Percentiles rank a stretch among this genome's conserved stretches.
Conservation (phyloP, 1,140 invertebrate genomes). For the Trachelipus rathkii region DNA sequence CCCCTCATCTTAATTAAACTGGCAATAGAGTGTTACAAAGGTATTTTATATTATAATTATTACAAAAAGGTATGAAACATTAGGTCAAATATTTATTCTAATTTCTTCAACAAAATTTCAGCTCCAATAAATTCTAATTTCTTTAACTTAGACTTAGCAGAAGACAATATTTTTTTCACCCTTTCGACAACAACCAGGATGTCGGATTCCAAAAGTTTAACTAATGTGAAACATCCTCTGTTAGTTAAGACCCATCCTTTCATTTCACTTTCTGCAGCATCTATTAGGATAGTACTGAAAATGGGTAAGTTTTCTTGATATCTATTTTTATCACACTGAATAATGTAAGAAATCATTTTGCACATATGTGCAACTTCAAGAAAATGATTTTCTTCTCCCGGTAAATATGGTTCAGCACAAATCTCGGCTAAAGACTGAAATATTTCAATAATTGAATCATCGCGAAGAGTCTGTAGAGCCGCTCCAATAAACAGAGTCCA, state of each 20-base stretch:
- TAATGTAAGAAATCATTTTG: constrained; percentile 38
- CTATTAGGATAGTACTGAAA: constrained; percentile 17
- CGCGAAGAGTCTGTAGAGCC: constrained; percentile 24
- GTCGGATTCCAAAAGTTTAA: neutral
- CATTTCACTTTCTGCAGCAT: neutral
- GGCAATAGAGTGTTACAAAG: no score
- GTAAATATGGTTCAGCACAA: constrained; percentile 27
- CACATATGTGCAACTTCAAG: constrained; percentile 35
- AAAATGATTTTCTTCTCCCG: constrained; percentile 32
- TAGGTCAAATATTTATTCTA: neutral
- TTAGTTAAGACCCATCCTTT: neutral
- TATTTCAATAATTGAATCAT: constrained; percentile 19
- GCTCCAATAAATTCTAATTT: neutral
- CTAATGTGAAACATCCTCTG: neutral
- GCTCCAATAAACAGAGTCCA: constrained; percentile 44
- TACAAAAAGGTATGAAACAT: no score
- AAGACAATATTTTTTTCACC: neutral
- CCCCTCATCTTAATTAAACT: no score
- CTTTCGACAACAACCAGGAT: neutral
- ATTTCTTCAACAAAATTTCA: neutral
- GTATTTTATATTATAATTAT: no score
- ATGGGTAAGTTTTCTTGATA: constrained; percentile 23
- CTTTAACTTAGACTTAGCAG: neutral
- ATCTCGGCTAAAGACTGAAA: constrained; percentile 34
- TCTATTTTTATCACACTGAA: constrained; percentile 39